Conservation (phyloP, 2,113 vertebrate species). For the Vidua macroura region DNA sequence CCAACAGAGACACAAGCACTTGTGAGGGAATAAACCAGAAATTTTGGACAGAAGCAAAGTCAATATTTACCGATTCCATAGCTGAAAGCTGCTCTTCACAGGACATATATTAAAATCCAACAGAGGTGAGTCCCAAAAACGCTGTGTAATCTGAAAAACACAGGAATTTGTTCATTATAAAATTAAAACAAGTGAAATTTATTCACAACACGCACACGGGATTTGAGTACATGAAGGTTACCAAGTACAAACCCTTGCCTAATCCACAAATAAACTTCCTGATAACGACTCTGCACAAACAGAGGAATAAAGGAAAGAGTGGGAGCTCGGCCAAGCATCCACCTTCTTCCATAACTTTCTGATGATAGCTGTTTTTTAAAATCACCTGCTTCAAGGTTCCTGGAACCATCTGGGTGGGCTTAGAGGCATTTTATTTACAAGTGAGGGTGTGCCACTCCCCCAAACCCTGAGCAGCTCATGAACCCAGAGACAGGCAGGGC, state of each 20-base stretch:
- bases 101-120: slow-evolving; percentile 84
- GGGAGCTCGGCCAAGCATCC: not conserved
- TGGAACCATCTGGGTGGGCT: not conserved
- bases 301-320: not conserved
- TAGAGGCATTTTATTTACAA: not conserved
- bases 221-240: not conserved
- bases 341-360: not conserved
- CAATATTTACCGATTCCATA: slow-evolving; percentile 95
- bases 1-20: not conserved
- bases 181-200: not conserved
- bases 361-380: too few relatives aligned
- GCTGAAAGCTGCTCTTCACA: slow-evolving; percentile 82
- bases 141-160: slow-evolving; percentile 79
- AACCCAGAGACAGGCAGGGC: not conserved
- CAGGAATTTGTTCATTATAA: not conserved
- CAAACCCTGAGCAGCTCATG: rapidly evolving
- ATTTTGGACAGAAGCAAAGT: not conserved
- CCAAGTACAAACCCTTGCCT: not conserved
- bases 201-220: not conserved
- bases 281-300: not conserved
- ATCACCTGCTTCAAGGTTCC: not conserved
- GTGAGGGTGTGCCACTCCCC: not conserved
- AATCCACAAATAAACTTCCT: not conserved
- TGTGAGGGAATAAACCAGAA: not conserved
- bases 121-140: slow-evolving; percentile 61